Evolutionary conservation across 2,113 vertebrate genomes (phyloP).

Genomic region (Hydrolagus affinis): DNA sequence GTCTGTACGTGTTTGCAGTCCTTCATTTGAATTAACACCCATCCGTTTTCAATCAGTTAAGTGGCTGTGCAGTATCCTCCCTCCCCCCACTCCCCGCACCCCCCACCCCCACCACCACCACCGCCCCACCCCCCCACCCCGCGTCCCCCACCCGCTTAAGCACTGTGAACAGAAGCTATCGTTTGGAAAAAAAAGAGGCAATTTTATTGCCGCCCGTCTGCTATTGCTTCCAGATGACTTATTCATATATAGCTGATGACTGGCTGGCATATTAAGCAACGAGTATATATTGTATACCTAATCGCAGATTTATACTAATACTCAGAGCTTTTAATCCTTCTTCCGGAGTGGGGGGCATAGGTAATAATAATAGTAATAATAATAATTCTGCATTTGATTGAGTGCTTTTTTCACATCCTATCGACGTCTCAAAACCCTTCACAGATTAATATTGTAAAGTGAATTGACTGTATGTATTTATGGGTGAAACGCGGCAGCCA

Average conservation of each 20-base stretch:
- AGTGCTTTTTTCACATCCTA: too few species aligned
- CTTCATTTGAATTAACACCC: constrained; percentile 57
- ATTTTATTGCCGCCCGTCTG: constrained; percentile 39
- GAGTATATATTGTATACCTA: constrained; percentile 37
- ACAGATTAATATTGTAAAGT: too few species aligned
- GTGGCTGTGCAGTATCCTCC: constrained; percentile 43
- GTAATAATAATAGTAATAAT: too few species aligned
- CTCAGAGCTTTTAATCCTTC: background rate
- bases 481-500: too few species aligned
- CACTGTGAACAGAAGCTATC: constrained; percentile 35
- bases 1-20: constrained; percentile 39
- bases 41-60: constrained; percentile 59
- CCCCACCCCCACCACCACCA: constrained; percentile 11
- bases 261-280: constrained; percentile 41
- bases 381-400: too few species aligned
- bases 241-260: constrained; percentile 51
- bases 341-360: too few species aligned
- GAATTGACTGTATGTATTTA: too few species aligned
- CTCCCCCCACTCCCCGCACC: constrained; percentile 44
- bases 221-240: constrained; percentile 42
- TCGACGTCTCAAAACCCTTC: too few species aligned
- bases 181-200: constrained; percentile 48
- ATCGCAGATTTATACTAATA: constrained; percentile 38
- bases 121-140: too few species aligned
- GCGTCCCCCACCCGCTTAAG: too few species aligned